phyloP scores from a whole-genome alignment of 1,140 invertebrate genomes.

The Drosophila bocki region DNA sequence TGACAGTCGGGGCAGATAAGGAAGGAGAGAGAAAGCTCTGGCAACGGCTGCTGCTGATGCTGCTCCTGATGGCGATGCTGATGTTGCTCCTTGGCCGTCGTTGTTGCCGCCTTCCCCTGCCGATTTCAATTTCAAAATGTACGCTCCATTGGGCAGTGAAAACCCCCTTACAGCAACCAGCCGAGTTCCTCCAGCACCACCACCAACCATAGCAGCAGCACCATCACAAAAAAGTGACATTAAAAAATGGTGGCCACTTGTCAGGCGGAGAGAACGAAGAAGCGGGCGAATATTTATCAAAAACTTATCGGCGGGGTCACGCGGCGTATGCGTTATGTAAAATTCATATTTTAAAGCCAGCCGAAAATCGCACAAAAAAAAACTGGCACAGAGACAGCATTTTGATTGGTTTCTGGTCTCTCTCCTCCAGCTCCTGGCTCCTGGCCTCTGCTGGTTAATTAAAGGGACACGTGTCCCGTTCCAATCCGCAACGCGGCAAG shows the following conservation, averaged over 20 bases:
- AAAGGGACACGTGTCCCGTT: constrained; percentile 32
- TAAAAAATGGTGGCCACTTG: constrained; percentile 80
- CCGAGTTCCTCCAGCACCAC: not conserved
- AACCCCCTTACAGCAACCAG: constrained; percentile 10
- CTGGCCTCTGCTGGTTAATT: constrained; percentile 26
- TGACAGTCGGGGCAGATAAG: constrained; percentile 69
- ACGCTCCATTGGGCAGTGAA: constrained; percentile 77
- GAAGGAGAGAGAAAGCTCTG: constrained; percentile 40
- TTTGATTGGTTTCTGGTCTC: constrained; percentile 34
- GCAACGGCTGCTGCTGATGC: constrained; percentile 38
- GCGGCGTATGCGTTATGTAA: constrained; percentile 66
- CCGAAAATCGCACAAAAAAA: constrained; percentile 27
- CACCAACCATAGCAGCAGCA: not conserved
- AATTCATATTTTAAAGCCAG: constrained; percentile 33
- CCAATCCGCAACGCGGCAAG: constrained; percentile 2
- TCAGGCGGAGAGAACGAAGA: constrained; percentile 33
- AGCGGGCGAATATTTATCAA: constrained; percentile 49
- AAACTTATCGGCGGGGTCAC: constrained; percentile 64
- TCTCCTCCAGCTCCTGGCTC: not conserved
- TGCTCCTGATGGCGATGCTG: constrained; percentile 13
- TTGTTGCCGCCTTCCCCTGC: constrained; percentile 44
- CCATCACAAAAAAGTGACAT: constrained; percentile 77
- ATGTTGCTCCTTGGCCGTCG: not conserved
- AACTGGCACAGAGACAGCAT: constrained; percentile 17
- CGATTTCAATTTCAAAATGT: constrained; percentile 82